A percentile compares a stretch with the other conserved stretches of the same genome.
These are phyloP conservation scores for Anhinga rufa DNA, from an alignment of 2,113 vertebrate genomes.

Conservation along the genomic window DNA sequence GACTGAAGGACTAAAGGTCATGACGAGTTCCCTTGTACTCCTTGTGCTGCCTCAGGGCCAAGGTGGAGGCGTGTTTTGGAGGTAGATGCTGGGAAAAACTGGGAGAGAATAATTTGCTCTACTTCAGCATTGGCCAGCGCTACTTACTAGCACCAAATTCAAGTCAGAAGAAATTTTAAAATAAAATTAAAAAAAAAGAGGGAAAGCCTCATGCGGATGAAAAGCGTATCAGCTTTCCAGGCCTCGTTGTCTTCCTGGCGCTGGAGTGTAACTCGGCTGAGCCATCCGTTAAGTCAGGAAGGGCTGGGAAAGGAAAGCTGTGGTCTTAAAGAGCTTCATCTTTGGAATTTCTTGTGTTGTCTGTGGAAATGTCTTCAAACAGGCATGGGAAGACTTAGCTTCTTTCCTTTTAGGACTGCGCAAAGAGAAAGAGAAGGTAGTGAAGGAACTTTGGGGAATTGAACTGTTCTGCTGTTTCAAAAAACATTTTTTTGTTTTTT, in stretches of 20 bases:
- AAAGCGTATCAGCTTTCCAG: neutral
- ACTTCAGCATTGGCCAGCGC: neutral
- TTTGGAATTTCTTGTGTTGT: neutral
- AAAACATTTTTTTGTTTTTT: neutral
- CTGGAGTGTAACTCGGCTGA: neutral
- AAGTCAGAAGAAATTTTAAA: neutral
- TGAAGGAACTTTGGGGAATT: neutral
- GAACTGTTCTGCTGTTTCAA: neutral
- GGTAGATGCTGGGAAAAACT: neutral
- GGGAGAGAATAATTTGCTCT: neutral
- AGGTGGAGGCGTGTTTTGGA: neutral
- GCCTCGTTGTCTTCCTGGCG: neutral
- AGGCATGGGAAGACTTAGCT: slow-evolving; percentile 79
- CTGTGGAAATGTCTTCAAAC: slow-evolving; percentile 56
- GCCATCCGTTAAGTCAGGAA: neutral
- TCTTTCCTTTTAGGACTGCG: slow-evolving; percentile 80
- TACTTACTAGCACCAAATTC: slow-evolving; percentile 10
- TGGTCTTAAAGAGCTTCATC: neutral
- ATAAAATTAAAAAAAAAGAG: neutral
- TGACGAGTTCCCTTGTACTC: neutral
- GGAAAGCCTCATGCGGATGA: neutral
- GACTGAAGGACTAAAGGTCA: neutral
- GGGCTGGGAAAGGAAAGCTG: neutral
- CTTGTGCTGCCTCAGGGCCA: neutral
- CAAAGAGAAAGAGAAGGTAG: neutral